Percentiles rank a stretch among this genome's conserved stretches.
phyloP scores from a whole-genome alignment of 92 coral and sea anemone species.

The Metridium senile region DNA sequence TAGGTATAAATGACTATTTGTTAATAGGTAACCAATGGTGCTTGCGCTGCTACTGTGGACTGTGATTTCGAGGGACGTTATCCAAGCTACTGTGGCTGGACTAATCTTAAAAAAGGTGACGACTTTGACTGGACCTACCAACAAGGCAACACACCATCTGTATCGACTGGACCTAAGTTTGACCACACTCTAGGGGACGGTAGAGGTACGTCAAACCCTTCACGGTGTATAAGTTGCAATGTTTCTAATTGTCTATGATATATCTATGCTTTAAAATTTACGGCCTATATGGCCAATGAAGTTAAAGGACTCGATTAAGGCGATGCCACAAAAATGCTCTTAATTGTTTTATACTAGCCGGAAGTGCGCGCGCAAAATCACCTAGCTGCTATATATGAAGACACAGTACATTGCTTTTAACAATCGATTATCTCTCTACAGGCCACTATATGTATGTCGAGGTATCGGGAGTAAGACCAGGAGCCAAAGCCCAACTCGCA shows the following conservation, averaged over 20 bases:
- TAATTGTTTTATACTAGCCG: too few species aligned
- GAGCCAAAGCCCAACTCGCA: slow-evolving; percentile 72
- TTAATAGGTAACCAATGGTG: slow-evolving; percentile 35
- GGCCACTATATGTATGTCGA: slow-evolving; percentile 94
- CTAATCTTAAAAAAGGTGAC: slow-evolving; percentile 43
- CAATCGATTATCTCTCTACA: slow-evolving; percentile 6
- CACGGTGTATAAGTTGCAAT: too few species aligned
- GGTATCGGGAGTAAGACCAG: slow-evolving; percentile 47
- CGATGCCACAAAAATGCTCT: too few species aligned
- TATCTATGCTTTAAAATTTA: too few species aligned
- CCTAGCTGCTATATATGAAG: too few species aligned
- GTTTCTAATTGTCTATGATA: background rate
- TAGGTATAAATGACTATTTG: too few species aligned
- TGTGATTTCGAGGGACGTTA: slow-evolving; percentile 81
- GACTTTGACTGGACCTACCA: slow-evolving; percentile 77
- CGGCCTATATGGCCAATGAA: too few species aligned
- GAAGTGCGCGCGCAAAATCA: too few species aligned
- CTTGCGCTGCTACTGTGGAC: slow-evolving; percentile 43
- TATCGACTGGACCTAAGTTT: slow-evolving; percentile 78
- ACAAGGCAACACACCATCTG: slow-evolving; percentile 70
- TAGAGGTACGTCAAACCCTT: slow-evolving; percentile 48
- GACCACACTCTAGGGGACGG: slow-evolving; percentile 92
- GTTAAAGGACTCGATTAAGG: too few species aligned
- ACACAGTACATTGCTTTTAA: too few species aligned
- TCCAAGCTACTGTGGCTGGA: slow-evolving; percentile 82